Percentiles rank a stretch among this genome's conserved stretches.
phyloP scores from a whole-genome alignment of 30 jellyfish, hydroid and myxozoan genomes.

The Aurelia aurita region DNA sequence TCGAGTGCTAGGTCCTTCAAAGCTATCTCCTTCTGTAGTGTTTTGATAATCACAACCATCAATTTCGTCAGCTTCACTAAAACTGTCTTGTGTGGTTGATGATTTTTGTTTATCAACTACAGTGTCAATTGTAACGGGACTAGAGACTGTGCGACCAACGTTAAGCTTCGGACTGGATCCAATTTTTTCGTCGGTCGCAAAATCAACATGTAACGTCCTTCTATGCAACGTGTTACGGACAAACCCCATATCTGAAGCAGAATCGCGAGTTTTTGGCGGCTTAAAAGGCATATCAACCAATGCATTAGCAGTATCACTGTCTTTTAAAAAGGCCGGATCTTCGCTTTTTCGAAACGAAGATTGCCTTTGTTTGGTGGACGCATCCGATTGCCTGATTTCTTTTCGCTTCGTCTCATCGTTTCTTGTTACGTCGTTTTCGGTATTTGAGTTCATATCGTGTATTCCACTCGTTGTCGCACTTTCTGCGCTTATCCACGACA shows the following conservation, averaged over 20 bases:
- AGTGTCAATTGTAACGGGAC: slow-evolving; percentile 1
- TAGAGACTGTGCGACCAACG: slow-evolving; percentile 8
- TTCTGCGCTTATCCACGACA: slow-evolving; percentile 91
- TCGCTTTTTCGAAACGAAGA: slow-evolving; percentile 13
- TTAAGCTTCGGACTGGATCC: background rate
- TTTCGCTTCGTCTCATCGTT: no score
- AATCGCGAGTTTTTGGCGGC: slow-evolving; percentile 33
- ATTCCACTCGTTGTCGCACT: slow-evolving; percentile 93
- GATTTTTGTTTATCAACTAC: no score
- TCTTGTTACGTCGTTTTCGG: slow-evolving; percentile 22
- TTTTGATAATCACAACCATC: slow-evolving; percentile 7
- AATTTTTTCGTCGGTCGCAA: slow-evolving; percentile 19
- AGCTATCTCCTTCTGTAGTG: background rate
- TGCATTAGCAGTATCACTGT: slow-evolving; percentile 59
- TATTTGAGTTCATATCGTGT: slow-evolving; percentile 70
- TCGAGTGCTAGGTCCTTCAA: background rate
- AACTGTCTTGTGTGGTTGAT: no score
- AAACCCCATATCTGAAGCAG: slow-evolving; percentile 68
- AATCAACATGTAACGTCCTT: slow-evolving; percentile 83
- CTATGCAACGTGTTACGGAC: slow-evolving; percentile 80
- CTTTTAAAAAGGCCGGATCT: background rate
- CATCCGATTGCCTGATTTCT: background rate
- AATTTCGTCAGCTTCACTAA: slow-evolving; percentile 25
- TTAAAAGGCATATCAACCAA: slow-evolving; percentile 60
- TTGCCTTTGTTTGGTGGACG: slow-evolving; percentile 39